phyloP scores from a whole-genome alignment of 2,113 vertebrate species.

The Nipponia nippon region DNA sequence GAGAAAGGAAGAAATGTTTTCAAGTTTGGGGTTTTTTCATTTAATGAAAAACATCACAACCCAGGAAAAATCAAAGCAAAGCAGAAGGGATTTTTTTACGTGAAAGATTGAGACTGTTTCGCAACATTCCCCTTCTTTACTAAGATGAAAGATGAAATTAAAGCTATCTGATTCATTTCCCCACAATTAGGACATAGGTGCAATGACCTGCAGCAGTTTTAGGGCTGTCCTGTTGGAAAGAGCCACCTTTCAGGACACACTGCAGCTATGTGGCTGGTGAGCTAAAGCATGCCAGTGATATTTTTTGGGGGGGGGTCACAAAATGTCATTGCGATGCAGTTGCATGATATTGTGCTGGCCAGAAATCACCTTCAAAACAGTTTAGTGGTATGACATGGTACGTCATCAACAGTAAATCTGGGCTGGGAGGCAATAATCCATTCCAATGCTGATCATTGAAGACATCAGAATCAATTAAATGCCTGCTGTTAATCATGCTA shows the following conservation, averaged over 20 bases:
- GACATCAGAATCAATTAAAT: constrained; percentile 39
- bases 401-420: constrained; percentile 16
- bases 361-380: constrained; percentile 51
- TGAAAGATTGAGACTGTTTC: background rate
- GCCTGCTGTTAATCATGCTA: constrained; percentile 19
- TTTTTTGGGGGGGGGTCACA: background rate
- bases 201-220: background rate
- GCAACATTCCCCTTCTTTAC: background rate
- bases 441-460: background rate
- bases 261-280: background rate
- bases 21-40: background rate
- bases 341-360: background rate
- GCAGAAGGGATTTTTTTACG: background rate
- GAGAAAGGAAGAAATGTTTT: background rate
- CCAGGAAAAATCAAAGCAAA: background rate
- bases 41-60: background rate
- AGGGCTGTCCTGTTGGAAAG: background rate
- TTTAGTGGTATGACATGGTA: background rate
- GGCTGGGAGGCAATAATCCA: background rate
- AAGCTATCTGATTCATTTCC: background rate
- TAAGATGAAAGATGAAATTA: background rate
- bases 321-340: background rate
- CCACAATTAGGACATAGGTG: background rate
- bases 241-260: background rate
- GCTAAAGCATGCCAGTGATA: background rate